phyloP scores from a whole-genome alignment of 2,113 vertebrate species.

The Scalopus aquaticus region DNA sequence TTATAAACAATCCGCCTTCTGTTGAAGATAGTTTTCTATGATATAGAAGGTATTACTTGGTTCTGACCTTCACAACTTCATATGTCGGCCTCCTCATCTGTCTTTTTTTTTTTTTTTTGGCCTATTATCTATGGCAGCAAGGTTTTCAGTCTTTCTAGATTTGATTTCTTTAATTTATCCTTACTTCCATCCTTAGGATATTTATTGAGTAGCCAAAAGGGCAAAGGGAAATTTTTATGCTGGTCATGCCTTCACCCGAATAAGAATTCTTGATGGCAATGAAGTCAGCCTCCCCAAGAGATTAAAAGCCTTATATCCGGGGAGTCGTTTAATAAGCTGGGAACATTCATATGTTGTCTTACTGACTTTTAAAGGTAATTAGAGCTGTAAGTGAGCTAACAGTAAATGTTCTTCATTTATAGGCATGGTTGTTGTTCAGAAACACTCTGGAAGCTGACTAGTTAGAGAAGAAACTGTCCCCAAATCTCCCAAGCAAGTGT shows the following conservation, averaged over 20 bases:
- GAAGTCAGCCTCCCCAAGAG: slow-evolving; percentile 34
- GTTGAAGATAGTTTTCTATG: neutral
- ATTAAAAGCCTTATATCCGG: slow-evolving; percentile 56
- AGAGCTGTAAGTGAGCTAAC: slow-evolving; percentile 30
- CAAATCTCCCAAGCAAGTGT: slow-evolving; percentile 65
- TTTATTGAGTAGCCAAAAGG: slow-evolving; percentile 57
- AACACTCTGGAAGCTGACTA: slow-evolving; percentile 17
- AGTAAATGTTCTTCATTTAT: neutral
- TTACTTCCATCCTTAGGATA: slow-evolving; percentile 28
- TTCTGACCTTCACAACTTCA: slow-evolving; percentile 8
- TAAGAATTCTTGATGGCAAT: slow-evolving; percentile 32
- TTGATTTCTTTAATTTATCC: slow-evolving; percentile 59
- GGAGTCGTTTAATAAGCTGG: neutral
- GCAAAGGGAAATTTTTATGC: slow-evolving; percentile 50
- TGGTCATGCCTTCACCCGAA: neutral
- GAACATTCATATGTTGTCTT: slow-evolving; percentile 60
- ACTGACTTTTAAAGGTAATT: slow-evolving; percentile 59
- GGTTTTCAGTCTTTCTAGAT: slow-evolving; percentile 50
- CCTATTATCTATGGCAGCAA: slow-evolving; percentile 61
- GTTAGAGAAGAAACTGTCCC: slow-evolving; percentile 50
- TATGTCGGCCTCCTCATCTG: neutral
- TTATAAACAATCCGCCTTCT: neutral
- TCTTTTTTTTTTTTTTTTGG: neutral
- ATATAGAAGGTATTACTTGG: neutral
- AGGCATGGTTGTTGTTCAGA: slow-evolving; percentile 37